Evolutionary conservation across 2,797 vertebrate species (phyloP).

Genomic region (Crax fasciolata): DNA sequence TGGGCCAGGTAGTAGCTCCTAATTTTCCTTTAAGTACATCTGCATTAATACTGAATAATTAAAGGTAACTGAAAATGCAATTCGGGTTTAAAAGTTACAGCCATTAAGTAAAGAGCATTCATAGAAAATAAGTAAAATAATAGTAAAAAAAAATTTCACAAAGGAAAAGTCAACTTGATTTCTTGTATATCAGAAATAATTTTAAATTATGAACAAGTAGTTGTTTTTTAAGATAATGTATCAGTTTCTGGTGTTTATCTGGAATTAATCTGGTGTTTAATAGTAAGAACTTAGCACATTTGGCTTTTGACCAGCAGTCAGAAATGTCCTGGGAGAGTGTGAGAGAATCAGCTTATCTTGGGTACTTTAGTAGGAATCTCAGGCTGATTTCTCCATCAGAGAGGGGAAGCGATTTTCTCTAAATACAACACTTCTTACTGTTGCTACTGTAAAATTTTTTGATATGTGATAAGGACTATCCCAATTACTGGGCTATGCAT

Average conservation of each 20-base stretch:
- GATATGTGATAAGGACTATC: background rate
- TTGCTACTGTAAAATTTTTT: background rate
- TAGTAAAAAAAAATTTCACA: background rate
- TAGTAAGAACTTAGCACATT: background rate
- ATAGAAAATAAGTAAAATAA: background rate
- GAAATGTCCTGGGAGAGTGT: background rate
- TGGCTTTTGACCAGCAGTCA: background rate
- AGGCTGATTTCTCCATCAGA: background rate
- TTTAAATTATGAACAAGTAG: background rate
- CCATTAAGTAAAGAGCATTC: background rate
- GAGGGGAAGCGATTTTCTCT: background rate
- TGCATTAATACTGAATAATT: background rate
- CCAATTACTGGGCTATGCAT: background rate
- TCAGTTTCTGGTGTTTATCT: background rate
- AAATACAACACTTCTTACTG: background rate
- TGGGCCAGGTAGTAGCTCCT: background rate
- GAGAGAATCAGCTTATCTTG: background rate
- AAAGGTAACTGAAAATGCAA: background rate
- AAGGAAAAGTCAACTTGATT: background rate
- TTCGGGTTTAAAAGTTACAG: background rate
- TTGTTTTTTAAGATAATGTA: background rate
- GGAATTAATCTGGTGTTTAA: background rate
- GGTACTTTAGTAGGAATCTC: background rate
- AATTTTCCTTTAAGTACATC: background rate
- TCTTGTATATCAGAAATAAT: background rate